Percentiles rank a stretch among this genome's conserved stretches.
Evolutionary conservation across 1,140 invertebrate genomes (phyloP).

Genomic region (Conus betulinus): DNA sequence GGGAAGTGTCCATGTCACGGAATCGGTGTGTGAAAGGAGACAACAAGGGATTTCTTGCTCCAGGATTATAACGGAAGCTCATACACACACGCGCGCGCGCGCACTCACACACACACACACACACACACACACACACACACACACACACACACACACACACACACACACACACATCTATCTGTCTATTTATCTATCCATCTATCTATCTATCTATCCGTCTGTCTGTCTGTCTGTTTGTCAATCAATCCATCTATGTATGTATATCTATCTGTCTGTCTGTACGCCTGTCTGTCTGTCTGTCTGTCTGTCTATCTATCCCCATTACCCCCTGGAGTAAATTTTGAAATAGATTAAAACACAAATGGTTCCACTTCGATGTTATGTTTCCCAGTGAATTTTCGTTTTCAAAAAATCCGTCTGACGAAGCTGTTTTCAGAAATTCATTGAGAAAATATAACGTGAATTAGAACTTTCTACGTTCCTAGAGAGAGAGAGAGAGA

Average conservation of each 20-base stretch:
- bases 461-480: no score
- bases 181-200: not conserved
- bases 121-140: conserved; percentile 15
- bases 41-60: no score
- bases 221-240: not conserved
- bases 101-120: not conserved
- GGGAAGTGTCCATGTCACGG: no score
- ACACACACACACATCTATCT: not conserved
- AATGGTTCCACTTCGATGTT: no score
- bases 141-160: not conserved
- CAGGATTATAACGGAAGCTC: not conserved
- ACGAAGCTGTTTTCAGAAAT: no score
- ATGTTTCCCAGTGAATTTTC: no score
- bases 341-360: no score
- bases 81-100: not conserved
- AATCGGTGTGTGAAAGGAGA: no score
- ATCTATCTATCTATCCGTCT: not conserved
- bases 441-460: no score
- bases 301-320: not conserved
- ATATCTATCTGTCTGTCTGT: not conserved
- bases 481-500: no score
- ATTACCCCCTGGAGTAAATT: not conserved
- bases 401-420: no score
- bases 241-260: not conserved
- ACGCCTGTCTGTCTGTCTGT: not conserved